phyloP scores from a whole-genome alignment of 2,888 invertebrate genomes.

The Parasteatoda lunata region DNA sequence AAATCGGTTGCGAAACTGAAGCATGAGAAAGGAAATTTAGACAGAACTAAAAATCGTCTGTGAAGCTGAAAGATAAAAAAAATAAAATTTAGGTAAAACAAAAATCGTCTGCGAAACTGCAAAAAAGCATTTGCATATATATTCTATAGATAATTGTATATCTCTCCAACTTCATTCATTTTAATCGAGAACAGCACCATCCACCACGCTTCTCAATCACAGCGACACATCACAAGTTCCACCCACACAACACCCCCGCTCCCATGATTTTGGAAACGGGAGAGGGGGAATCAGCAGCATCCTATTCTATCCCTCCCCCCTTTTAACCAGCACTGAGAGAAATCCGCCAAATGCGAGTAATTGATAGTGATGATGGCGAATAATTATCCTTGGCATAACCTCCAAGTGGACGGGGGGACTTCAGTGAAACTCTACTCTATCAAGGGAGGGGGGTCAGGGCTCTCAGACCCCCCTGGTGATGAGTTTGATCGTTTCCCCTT shows the following conservation, averaged over 20 bases:
- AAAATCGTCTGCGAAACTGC: no score
- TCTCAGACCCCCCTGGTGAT: conserved; percentile 18
- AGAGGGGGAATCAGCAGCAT: neutral
- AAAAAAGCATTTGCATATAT: no score
- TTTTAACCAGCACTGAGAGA: conserved; percentile 32
- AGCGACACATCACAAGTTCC: conserved; percentile 49
- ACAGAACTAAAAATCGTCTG: no score
- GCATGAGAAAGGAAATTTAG: no score
- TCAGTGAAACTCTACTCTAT: conserved; percentile 15
- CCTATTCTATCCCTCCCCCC: conserved; percentile 3
- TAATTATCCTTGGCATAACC: conserved; percentile 57
- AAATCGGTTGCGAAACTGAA: no score
- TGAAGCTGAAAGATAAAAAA: no score
- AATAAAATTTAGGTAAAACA: no score
- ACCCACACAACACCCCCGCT: conserved; percentile 20
- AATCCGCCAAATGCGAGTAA: conserved; percentile 57
- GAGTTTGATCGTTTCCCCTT: conserved; percentile 60
- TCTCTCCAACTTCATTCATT: conserved; percentile 1
- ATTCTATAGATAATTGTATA: neutral
- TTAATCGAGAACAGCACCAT: conserved; percentile 45
- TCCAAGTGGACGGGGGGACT: neutral
- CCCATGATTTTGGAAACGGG: neutral
- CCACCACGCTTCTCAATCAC: conserved; percentile 55
- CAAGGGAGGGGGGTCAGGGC: conserved; percentile 3
- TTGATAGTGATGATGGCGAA: conserved; percentile 66